Evolutionary conservation across 2,797 vertebrate genomes (phyloP).

Genomic region (Fistularia tabacaria): DNA sequence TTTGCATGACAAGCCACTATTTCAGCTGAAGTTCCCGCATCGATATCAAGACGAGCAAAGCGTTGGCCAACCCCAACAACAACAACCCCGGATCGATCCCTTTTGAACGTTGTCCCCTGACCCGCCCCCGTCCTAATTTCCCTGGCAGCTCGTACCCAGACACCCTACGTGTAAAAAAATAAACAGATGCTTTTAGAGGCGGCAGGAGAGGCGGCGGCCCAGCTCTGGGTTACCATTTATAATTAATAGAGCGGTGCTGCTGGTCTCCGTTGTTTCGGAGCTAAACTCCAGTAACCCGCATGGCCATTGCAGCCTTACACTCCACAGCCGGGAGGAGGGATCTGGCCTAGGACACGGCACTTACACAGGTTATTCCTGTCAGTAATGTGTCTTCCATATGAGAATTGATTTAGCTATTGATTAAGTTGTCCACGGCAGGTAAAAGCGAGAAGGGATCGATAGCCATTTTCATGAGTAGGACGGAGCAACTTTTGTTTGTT

Average conservation of each 20-base stretch:
- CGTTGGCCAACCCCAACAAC: too few species aligned
- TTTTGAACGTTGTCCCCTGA: neutral
- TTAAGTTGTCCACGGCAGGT: constrained; percentile 52
- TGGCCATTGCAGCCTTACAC: constrained; percentile 45
- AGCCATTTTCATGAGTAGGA: constrained; percentile 53
- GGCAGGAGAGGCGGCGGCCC: constrained; percentile 42
- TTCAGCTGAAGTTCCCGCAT: constrained; percentile 16
- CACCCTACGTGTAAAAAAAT: constrained; percentile 39
- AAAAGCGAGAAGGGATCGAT: constrained; percentile 61
- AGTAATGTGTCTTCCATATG: constrained; percentile 48
- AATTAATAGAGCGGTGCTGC: constrained; percentile 61
- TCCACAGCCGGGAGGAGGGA: constrained; percentile 36
- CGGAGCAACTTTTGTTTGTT: constrained; percentile 20
- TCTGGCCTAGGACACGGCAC: constrained; percentile 9
- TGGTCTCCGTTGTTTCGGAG: constrained; percentile 58
- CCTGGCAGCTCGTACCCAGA: constrained; percentile 6
- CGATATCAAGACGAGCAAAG: neutral
- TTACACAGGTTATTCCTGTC: constrained; percentile 42
- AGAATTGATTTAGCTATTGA: constrained; percentile 66
- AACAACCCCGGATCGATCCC: neutral
- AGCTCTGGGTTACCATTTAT: constrained; percentile 59
- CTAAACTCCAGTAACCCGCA: constrained; percentile 36
- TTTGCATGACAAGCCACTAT: too few species aligned
- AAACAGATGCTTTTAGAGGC: constrained; percentile 60
- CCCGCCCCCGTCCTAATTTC: constrained; percentile 1